Evolutionary conservation across 2,113 vertebrate genomes (phyloP), one percentile per base, ranked within the genome.

Genomic region (Pithys albifrons): DNA sequence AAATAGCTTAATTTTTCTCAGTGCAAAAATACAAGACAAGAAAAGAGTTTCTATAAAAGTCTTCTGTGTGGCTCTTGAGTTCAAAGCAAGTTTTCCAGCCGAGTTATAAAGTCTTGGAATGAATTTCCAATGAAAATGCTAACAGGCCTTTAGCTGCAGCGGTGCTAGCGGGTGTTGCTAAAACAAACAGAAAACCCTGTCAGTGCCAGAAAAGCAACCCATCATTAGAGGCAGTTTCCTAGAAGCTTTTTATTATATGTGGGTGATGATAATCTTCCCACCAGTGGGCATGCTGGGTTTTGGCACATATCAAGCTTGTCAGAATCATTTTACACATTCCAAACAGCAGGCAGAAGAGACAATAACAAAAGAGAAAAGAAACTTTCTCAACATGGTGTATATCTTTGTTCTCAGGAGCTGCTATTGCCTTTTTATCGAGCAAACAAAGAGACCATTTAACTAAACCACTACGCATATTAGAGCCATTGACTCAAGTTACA

Each of bases 241-340:
- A 54, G 75, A 91, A 96, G 74, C 73, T 92, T 96, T 96, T 97
- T 91, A 96, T 97, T 97, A 70, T 80, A 91, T 92, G 77, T 91
- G 74, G 91, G 88, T 93, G 67, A 90, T 87, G 48, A 95, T 95
- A 95, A 97, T 95, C 93, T 97, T 97, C 94, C 95, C 86, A 95
- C 83, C 86, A 91, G 76, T 85, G 62, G 70, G 89, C 91, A 85
- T 95, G 85, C 94, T 97, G 91, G 7, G 37, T 96, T 89, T 90
- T 96, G 95, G 91, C 95, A 97, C 84, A 39, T 54, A 96, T 89
- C 95, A 96, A 93, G 77, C 88, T 95, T 95, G 88, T 94, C 92
- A 91, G 91, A 82, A 85, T 93, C 43, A 89, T 92, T 95, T 92
- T 94, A 93, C 78, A 89, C 85, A 96, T 95, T 97, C 92, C 89